Evolutionary conservation across 2,888 invertebrate species (phyloP).

Genomic region (Drosophila kuntzei): DNA sequence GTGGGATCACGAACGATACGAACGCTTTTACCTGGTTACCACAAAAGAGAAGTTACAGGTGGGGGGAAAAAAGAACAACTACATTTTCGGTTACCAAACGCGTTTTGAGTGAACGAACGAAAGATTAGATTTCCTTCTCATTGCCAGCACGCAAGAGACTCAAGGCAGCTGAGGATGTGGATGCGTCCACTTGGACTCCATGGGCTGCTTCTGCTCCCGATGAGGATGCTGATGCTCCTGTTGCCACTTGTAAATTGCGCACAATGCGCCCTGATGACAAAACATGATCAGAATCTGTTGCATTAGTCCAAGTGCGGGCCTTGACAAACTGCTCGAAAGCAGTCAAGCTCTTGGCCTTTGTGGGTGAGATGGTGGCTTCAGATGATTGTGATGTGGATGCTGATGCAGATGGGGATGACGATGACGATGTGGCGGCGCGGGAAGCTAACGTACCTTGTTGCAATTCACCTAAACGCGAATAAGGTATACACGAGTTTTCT

Average conservation of each 20-base stretch:
- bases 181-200: conserved; percentile 27
- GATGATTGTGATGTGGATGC: conserved; percentile 46
- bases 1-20: conserved; percentile 47
- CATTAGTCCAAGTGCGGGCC: conserved; percentile 71
- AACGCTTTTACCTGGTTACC: conserved; percentile 67
- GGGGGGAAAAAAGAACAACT: conserved; percentile 25
- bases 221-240: conserved; percentile 14
- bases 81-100: conserved; percentile 52
- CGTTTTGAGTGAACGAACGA: conserved; percentile 9
- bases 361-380: conserved; percentile 56
- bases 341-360: conserved; percentile 66
- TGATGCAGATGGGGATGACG: conserved; percentile 40
- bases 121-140: conserved; percentile 65
- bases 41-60: conserved; percentile 41
- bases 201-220: conserved; percentile 17
- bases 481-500: conserved; percentile 52
- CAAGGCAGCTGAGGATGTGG: conserved; percentile 46
- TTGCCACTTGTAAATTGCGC: conserved; percentile 59
- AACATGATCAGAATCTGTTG: conserved; percentile 66
- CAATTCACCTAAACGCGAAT: conserved; percentile 80
- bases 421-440: conserved; percentile 46
- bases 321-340: conserved; percentile 68
- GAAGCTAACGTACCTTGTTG: conserved; percentile 77
- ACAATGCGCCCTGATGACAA: conserved; percentile 69
- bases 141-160: conserved; percentile 38